phyloP scores from a whole-genome alignment of 2,888 invertebrate genomes.

The Emmelina monodactyla region DNA sequence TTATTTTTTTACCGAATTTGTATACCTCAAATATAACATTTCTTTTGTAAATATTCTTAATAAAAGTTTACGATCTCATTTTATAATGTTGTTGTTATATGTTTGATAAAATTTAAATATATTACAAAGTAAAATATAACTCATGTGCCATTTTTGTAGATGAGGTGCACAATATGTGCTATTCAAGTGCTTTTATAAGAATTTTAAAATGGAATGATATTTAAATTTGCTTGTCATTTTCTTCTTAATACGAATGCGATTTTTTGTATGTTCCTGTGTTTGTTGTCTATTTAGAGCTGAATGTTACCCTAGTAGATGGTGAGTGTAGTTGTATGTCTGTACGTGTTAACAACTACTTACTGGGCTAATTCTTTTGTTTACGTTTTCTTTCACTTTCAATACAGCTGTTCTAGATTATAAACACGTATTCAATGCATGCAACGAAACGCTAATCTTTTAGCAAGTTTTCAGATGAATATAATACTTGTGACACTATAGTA shows the following conservation, averaged over 20 bases:
- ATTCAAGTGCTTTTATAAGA: conserved; percentile 60
- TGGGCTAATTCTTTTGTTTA: conserved; percentile 14
- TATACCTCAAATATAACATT: conserved; percentile 26
- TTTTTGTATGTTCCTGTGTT: conserved; percentile 17
- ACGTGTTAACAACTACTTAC: not conserved
- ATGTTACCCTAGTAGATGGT: conserved; percentile 19
- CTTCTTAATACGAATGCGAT: conserved; percentile 34
- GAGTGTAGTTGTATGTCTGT: conserved; percentile 9
- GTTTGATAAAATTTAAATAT: conserved; percentile 45
- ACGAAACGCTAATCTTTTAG: too few relatives aligned
- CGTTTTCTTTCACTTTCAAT: conserved; percentile 19
- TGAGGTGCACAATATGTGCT: conserved; percentile 44
- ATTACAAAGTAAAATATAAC: conserved; percentile 30
- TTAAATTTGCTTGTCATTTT: conserved; percentile 61
- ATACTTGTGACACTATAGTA: too few relatives aligned
- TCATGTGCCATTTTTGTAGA: conserved; percentile 56
- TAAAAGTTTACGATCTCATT: conserved; percentile 11
- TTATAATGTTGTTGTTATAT: conserved; percentile 34
- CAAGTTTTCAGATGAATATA: too few relatives aligned
- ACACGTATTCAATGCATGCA: too few relatives aligned
- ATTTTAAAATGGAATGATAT: conserved; percentile 46
- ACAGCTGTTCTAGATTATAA: not conserved
- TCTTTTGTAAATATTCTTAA: conserved; percentile 50
- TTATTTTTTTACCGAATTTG: conserved; percentile 35
- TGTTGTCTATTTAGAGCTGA: too few relatives aligned